Evolutionary conservation across 2,888 invertebrate genomes (phyloP), one percentile per base, ranked within the genome.

Genomic region (Drosophila stalkeri): DNA sequence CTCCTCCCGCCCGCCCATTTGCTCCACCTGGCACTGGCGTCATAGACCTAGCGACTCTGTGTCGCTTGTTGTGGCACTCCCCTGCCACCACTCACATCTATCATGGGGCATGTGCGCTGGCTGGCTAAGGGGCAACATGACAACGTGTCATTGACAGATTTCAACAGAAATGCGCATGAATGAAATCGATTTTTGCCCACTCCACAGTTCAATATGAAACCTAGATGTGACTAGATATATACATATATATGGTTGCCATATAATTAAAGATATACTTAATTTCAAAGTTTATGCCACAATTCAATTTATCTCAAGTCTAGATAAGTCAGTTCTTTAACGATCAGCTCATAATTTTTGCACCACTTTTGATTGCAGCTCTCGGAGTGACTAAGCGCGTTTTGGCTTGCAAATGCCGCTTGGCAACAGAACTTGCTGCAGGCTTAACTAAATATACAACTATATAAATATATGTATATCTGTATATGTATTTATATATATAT

Each of bases 131-230:
- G 59, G 69, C 71, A 64, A 74, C 61, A 46, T 81, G 74, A 70
- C 82, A 74, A 78, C 82, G 80, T 86, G 84, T 80, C 86, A 86
- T 86, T 84, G 90, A 89, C 80, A 81, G 82, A 82, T 84, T 89
- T 86, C 73, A 81, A 69, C 76, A 75, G 82, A 87, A 89, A 77
- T 84, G 86, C 76, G 75, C 75, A 82, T 87, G 86, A 87, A 87
- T 87, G 90, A 85, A 87, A 89, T 89, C 81, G 89, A 87, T 87
- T 85, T 73, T 76, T 44, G 33, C 44, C 44, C 44, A 44, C 54
- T 33, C 33, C 43, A 9, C 33, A 35, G 16, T 0, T 6, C 20
- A 7, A 18, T 37, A 23, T 37, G 52, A 23, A 27, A n/a, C 12
- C 27, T 3, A 27, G 12, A n/a, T 55, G 12, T 18, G n/a, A 12